These are phyloP conservation scores for Cotesia chilonis DNA, from an alignment of 1,140 invertebrate species.

Conservation along the genomic window DNA sequence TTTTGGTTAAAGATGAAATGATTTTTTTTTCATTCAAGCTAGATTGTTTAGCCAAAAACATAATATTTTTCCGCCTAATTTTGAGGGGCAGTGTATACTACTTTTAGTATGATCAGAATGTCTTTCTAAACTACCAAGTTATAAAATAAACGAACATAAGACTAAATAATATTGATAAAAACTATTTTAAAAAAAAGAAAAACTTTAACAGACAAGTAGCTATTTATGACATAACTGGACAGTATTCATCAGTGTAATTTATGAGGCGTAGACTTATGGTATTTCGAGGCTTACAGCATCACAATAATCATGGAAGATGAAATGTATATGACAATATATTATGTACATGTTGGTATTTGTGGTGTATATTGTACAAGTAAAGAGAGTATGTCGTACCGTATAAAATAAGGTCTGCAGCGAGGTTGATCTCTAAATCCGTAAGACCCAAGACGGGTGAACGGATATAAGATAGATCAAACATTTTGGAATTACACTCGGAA, in stretches of 20 bases:
- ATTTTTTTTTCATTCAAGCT: no score
- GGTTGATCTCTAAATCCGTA: conserved; percentile 34
- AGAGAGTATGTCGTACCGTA: background rate
- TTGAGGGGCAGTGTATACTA: no score
- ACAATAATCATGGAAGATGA: background rate
- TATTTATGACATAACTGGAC: conserved; percentile 4
- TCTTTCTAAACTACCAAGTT: no score
- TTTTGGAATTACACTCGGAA: conserved; percentile 32
- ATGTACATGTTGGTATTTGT: no score
- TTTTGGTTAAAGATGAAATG: no score
- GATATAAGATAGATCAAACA: conserved; percentile 24
- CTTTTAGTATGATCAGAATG: no score
- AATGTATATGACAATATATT: no score
- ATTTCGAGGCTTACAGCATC: conserved; percentile 20
- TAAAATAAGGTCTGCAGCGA: conserved; percentile 26
- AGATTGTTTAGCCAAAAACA: no score
- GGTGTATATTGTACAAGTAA: no score
- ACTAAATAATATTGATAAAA: no score
- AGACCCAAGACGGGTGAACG: background rate
- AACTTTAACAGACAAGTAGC: background rate
- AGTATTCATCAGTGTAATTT: conserved; percentile 12
- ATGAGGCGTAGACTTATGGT: conserved; percentile 26
- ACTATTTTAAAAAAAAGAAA: background rate
- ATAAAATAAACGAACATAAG: no score
- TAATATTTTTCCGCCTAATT: no score